Percentiles rank a stretch among this genome's conserved stretches.
phyloP scores from a whole-genome alignment of 1,140 invertebrate genomes.

The Drosophila rufa region DNA sequence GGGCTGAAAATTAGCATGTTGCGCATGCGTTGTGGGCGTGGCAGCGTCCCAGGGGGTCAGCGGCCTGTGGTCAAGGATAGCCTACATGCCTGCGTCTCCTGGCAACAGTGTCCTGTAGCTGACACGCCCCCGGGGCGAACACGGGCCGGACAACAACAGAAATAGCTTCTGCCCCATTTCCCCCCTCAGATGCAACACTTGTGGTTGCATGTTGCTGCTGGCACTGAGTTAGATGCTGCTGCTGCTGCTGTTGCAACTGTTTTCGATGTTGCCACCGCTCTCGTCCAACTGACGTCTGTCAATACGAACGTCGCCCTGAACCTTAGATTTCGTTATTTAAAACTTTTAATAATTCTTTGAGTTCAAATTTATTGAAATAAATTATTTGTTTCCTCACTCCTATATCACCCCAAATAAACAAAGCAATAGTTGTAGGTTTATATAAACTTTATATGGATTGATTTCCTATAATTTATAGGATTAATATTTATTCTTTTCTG shows the following conservation, averaged over 20 bases:
- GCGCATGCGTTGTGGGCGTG: conserved; percentile 72
- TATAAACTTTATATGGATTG: no score
- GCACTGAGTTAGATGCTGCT: conserved; percentile 30
- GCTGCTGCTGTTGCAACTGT: conserved; percentile 11
- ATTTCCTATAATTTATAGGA: no score
- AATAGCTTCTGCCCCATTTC: neutral
- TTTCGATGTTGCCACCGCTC: conserved; percentile 21
- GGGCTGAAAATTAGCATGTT: conserved; percentile 58
- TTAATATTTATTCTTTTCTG: no score
- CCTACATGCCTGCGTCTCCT: neutral
- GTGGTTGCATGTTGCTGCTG: conserved; percentile 32
- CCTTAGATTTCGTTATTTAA: no score
- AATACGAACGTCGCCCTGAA: neutral
- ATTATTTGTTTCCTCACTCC: no score
- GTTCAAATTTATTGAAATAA: no score
- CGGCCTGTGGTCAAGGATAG: conserved; percentile 8
- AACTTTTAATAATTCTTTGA: no score
- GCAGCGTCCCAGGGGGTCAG: neutral
- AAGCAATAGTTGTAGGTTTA: no score
- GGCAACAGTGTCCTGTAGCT: conserved; percentile 35
- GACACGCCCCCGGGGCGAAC: conserved; percentile 43
- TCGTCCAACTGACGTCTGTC: neutral
- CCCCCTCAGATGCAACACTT: conserved; percentile 3
- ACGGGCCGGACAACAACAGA: conserved; percentile 2
- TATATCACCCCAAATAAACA: no score